These are phyloP conservation scores for Leptinotarsa defecta DNA, from an alignment of 1,140 invertebrate genomes.

Conservation along the genomic window DNA sequence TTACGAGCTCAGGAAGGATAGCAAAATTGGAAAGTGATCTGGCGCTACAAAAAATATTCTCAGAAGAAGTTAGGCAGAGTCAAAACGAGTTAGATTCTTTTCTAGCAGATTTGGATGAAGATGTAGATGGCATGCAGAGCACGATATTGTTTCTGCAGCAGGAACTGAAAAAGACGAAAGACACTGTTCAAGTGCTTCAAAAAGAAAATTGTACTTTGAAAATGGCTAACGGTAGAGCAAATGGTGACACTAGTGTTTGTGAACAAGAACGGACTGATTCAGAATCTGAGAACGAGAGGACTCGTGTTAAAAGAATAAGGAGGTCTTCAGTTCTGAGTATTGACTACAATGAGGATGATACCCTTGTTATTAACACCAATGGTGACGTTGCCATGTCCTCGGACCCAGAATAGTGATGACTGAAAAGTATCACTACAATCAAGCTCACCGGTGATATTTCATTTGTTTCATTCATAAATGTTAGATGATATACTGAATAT, in stretches of 20 bases:
- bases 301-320: constrained; percentile 64
- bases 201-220: constrained; percentile 53
- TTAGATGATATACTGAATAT: too few relatives aligned
- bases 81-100: constrained; percentile 96
- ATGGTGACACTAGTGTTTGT: constrained; percentile 52
- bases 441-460: neutral
- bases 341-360: constrained; percentile 72
- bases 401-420: constrained; percentile 43
- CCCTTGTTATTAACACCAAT: constrained; percentile 61
- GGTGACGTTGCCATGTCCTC: constrained; percentile 61
- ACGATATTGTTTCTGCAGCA: constrained; percentile 94
- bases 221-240: constrained; percentile 48
- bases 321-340: constrained; percentile 71
- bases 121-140: constrained; percentile 97
- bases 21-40: constrained; percentile 96
- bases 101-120: constrained; percentile 93
- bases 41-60: constrained; percentile 92
- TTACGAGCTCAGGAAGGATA: constrained; percentile 91
- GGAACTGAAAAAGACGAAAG: constrained; percentile 80
- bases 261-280: constrained; percentile 58
- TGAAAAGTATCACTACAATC: constrained; percentile 18
- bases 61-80: constrained; percentile 95
- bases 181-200: constrained; percentile 58
- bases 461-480: neutral
- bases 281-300: constrained; percentile 60